Evolutionary conservation across 2,888 invertebrate species (phyloP).

Genomic region (Hoplodrina ambigua): DNA sequence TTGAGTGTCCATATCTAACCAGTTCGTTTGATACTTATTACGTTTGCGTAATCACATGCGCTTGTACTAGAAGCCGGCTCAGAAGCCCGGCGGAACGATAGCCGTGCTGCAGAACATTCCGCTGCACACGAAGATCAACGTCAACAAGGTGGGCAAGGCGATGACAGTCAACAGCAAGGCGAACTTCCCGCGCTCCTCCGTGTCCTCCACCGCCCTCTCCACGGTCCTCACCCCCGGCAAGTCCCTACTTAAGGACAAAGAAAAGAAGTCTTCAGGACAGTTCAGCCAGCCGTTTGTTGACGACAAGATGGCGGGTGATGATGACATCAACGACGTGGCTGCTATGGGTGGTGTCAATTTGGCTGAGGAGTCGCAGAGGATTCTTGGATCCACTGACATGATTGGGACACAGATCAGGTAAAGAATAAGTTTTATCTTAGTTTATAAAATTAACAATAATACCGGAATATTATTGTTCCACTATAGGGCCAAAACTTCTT

Average conservation of each 20-base stretch:
- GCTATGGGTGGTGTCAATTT: slow-evolving; percentile 99
- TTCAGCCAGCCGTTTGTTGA: slow-evolving; percentile 80
- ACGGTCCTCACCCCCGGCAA: slow-evolving; percentile 88
- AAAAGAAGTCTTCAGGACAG: slow-evolving; percentile 91
- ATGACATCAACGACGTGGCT: slow-evolving; percentile 99
- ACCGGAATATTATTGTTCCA: neutral
- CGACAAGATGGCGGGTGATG: slow-evolving; percentile 94
- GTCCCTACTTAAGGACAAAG: slow-evolving; percentile 94
- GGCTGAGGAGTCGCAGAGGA: slow-evolving; percentile 98
- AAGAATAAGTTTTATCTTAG: slow-evolving; percentile 15
- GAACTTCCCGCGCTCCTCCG: slow-evolving; percentile 77
- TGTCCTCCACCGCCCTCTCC: slow-evolving; percentile 74
- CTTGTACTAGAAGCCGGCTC: slow-evolving; percentile 73
- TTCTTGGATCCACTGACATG: slow-evolving; percentile 96
- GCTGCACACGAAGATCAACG: slow-evolving; percentile 82
- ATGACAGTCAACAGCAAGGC: slow-evolving; percentile 87
- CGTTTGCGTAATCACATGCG: slow-evolving; percentile 19
- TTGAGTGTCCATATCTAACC: slow-evolving; percentile 29
- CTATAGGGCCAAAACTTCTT: neutral
- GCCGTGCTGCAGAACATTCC: slow-evolving; percentile 87
- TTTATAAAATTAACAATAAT: neutral
- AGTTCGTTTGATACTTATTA: neutral
- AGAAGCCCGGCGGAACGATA: slow-evolving; percentile 78
- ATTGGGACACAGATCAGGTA: slow-evolving; percentile 95
- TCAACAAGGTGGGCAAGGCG: slow-evolving; percentile 83